Base-by-base conservation (phyloP, 2,113 vertebrate genomes). In the Drymodes brunneopygia region DNA sequence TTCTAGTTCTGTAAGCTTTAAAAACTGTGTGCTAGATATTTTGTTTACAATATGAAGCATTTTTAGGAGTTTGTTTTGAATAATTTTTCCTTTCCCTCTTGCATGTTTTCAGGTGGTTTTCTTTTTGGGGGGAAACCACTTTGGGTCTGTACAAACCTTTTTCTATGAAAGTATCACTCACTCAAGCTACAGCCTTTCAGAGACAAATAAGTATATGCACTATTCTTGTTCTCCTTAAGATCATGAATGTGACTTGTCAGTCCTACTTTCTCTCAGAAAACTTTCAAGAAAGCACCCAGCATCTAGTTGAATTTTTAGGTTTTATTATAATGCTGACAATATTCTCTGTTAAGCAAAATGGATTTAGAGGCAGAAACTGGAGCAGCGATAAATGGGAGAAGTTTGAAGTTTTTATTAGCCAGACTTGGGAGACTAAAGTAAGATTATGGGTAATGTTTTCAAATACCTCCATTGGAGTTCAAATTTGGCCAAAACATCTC, bases 231-330 rank as follows among this genome's bases (percentile, higher is more conserved):
- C 50, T 89, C 24, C 27, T n/a, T 83, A 80, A 82, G 64, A 38
- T 74, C 42, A 56, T 64, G 94, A 94, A 95, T 65, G 40, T 16
- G 33, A 57, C n/a, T 90, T 92, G 66, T 97, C 86, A 92, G 88
- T 93, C 89, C 82, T 94, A 50, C 31, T 48, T 83, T 65, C 66
- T 38, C 15, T 92, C 86, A 78, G 71, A 86, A 88, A 58, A 75
- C 70, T 86, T 95, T 33, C 38, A 83, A 67, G 65, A 82, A 89
- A 93, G 18, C 54, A 53, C 18, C n/a, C 60, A 78, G 75, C 56
- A 88, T 84, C 69, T 81, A 82, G 38, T 66, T 71, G 12, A 56
- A 6, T 62, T 92, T 94, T 91, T 48, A 48, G 18, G 7, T 84
- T 81, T 67, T 71, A 5, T 40, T 64, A 18, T 45, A 64, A 62